Evolutionary conservation across 2,113 vertebrate species (phyloP).

Genomic region (Oncorhynchus clarkii): DNA sequence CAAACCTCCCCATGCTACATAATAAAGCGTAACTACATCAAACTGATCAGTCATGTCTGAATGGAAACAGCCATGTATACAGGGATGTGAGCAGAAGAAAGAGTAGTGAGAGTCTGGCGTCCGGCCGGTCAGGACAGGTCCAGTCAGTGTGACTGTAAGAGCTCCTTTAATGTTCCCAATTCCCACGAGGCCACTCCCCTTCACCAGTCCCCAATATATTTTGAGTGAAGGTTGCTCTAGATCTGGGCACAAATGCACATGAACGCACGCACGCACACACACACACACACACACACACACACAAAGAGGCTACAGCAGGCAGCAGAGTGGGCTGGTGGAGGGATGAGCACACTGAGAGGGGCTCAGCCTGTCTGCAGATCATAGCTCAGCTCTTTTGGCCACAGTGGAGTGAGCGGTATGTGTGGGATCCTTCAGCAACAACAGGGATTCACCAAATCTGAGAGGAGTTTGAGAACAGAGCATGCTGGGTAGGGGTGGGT

Average conservation of each 20-base stretch:
- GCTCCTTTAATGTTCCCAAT: conserved; percentile 49
- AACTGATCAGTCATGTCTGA: background rate
- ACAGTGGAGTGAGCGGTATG: conserved; percentile 28
- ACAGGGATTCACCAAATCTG: conserved; percentile 32
- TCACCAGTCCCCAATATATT: conserved; percentile 53
- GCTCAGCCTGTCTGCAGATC: conserved; percentile 50
- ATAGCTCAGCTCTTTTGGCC: conserved; percentile 16
- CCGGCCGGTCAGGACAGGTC: conserved; percentile 24
- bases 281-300: background rate
- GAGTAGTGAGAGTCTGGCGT: conserved; percentile 1
- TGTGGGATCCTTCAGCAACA: conserved; percentile 41
- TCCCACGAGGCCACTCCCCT: conserved; percentile 24
- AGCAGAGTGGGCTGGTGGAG: conserved; percentile 31
- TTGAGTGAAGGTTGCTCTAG: conserved; percentile 38
- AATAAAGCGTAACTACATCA: background rate
- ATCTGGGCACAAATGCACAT: conserved; percentile 14
- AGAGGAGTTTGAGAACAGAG: conserved; percentile 40
- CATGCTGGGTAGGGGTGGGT: conserved; percentile 45
- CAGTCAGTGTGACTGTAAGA: conserved; percentile 18
- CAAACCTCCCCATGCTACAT: background rate
- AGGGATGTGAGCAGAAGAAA: background rate
- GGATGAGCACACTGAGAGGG: conserved; percentile 37
- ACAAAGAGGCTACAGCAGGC: conserved; percentile 33
- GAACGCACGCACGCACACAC: background rate
- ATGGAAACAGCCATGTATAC: background rate